Conservation (phyloP, 1,140 invertebrate genomes). For the Nomia melanderi region DNA sequence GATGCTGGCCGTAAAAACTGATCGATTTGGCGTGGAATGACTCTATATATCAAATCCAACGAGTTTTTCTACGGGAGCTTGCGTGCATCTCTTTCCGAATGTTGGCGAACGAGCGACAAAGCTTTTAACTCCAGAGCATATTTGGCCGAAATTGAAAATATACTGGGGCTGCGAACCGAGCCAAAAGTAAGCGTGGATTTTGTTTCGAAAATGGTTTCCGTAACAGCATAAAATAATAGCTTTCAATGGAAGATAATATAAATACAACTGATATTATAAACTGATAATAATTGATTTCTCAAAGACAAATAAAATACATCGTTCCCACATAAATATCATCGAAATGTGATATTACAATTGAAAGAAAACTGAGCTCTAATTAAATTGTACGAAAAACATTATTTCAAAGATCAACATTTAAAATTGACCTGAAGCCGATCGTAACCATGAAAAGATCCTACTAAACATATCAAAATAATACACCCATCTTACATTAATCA, state of each 20-base stretch:
- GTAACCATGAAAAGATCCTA: too few species aligned
- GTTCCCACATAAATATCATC: too few species aligned
- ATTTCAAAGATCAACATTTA: too few species aligned
- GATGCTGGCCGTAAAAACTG: not conserved
- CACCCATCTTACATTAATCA: too few species aligned
- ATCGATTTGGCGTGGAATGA: constrained; percentile 1
- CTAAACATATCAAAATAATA: too few species aligned
- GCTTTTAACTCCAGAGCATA: constrained; percentile 10
- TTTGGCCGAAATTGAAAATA: constrained; percentile 8
- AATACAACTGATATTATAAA: not conserved
- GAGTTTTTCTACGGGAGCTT: not conserved
- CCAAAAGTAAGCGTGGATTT: constrained; percentile 6
- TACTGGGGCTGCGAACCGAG: not conserved
- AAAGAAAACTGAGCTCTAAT: too few species aligned
- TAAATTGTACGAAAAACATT: too few species aligned
- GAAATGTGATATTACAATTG: too few species aligned
- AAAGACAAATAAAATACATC: not conserved
- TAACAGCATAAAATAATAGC: not conserved
- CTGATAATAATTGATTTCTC: too few species aligned
- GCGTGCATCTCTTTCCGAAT: not conserved
- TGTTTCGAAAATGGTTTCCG: not conserved
- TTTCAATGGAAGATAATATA: not conserved
- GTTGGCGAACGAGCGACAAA: constrained; percentile 11
- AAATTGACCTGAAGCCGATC: too few species aligned
- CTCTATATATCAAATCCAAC: not conserved